Evolutionary conservation across 2,888 invertebrate genomes (phyloP).

Genomic region (Parascotia fuliginaria): DNA sequence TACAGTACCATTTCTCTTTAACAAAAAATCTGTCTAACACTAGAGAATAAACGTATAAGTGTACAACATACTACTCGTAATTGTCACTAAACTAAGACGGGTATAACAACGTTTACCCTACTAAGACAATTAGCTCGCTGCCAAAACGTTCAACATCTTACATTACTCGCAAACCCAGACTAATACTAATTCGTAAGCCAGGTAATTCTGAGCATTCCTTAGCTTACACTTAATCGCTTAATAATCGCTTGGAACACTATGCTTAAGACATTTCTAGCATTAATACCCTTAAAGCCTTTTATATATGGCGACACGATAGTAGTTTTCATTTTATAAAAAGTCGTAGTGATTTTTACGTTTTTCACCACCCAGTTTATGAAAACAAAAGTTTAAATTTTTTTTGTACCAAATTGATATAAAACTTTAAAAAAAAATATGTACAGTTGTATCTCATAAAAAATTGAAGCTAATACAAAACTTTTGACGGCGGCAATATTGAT

Average conservation of each 20-base stretch:
- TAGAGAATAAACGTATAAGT: too few species aligned
- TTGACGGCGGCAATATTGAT: too few species aligned
- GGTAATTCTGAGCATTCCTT: slow-evolving; percentile 19
- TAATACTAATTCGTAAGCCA: slow-evolving; percentile 20
- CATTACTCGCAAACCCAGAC: slow-evolving; percentile 7
- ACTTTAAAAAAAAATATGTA: too few species aligned
- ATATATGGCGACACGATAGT: slow-evolving; percentile 2
- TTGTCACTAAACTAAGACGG: background rate
- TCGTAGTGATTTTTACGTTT: background rate
- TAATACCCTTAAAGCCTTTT: background rate
- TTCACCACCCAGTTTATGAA: too few species aligned
- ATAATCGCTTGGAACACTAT: slow-evolving; percentile 40
- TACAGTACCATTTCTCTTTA: too few species aligned
- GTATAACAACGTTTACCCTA: background rate
- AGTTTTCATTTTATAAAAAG: background rate
- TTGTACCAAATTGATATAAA: too few species aligned
- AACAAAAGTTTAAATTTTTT: too few species aligned
- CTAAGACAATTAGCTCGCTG: slow-evolving; percentile 2
- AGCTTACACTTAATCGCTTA: slow-evolving; percentile 36
- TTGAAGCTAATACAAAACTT: too few species aligned
- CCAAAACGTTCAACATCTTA: slow-evolving; percentile 7
- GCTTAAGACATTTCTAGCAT: slow-evolving; percentile 23
- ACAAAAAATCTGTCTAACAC: too few species aligned
- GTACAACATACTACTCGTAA: background rate
- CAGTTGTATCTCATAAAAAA: too few species aligned